Evolutionary conservation across 2,113 vertebrate species (phyloP).

Genomic region (Actenoides lindsayi): DNA sequence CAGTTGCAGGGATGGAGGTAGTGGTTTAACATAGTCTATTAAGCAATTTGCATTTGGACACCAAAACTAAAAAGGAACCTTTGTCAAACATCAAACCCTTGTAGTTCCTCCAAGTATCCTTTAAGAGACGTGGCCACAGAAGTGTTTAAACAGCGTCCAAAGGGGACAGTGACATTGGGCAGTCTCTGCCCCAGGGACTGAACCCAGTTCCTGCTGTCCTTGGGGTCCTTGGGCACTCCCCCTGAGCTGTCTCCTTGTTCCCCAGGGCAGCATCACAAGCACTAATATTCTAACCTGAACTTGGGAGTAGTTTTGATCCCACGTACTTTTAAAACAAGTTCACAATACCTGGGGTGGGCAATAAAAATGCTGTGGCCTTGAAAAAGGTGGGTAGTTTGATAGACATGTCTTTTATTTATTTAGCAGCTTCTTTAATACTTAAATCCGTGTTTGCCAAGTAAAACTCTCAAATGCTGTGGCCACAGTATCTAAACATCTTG

Average conservation of each 20-base stretch:
- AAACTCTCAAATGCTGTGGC: neutral
- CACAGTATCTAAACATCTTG: neutral
- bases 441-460: neutral
- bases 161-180: neutral
- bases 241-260: neutral
- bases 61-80: neutral
- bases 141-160: too few relatives aligned
- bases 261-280: neutral
- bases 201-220: neutral
- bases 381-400: neutral
- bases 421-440: neutral
- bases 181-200: too few relatives aligned
- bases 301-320: too few relatives aligned
- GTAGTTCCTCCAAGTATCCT: neutral
- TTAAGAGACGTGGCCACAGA: neutral
- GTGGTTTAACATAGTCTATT: neutral
- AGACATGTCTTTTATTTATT: neutral
- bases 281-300: neutral
- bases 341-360: rapidly evolving
- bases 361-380: neutral
- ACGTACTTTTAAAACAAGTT: neutral
- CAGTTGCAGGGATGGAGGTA: neutral
- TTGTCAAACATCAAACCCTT: neutral
- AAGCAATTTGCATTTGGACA: neutral
- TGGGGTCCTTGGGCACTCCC: neutral